Base-by-base conservation (phyloP, 37 sponge, comb jelly and placozoan species). In the Aplysina aerophoba region DNA sequence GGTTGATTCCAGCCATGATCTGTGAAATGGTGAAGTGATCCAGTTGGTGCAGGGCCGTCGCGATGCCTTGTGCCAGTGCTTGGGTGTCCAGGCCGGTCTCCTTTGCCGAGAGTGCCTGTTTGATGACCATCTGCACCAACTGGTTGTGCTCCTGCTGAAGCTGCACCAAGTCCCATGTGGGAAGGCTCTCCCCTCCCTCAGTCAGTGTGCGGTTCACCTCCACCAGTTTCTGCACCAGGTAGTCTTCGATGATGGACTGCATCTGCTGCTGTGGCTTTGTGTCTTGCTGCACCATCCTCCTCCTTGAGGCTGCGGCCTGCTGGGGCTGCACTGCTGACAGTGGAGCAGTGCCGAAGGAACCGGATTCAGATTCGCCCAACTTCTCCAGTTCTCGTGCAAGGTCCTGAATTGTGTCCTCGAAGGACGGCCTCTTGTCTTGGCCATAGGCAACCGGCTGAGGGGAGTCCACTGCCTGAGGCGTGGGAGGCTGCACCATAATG, bases 351-450 rank as follows among this genome's bases (percentile, higher is more conserved):
- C 50, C 8, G 6, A 44, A 3, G 3, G 50, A 62, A 62, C 64
- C 28, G 4, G 12, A 28, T 13, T 62, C 64, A 5, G 24, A n/a
- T 28, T 28, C 54, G 39, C 78, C 78, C 78, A 75, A 41, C 78
- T 50, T 75, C 54, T 36, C 37, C 78, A 75, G 78, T 41, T 75
- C 78, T 44, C 40, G 78, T 75, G 78, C 78, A 40, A 75, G 54
- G 25, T 75, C 78, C 6, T 69, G 71, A 69, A 17, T 69, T 4
- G 34, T 35, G 8, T 8, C 50, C 50, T 44, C 50, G 8, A 44
- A 44, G 8, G 50, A 8, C 8, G 50, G 8, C 8, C 8, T 3
- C 8, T 44, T 8, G 50, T 44, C 8, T 44, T 8, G 3, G 50
- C 50, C 50, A 44, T 44, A 44, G 8, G 6, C 8, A 3, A 8